A percentile compares a stretch with the other conserved stretches of the same genome.
These are phyloP conservation scores for Panorpa germanica DNA, from an alignment of 2,888 invertebrate species.

Conservation along the genomic window DNA sequence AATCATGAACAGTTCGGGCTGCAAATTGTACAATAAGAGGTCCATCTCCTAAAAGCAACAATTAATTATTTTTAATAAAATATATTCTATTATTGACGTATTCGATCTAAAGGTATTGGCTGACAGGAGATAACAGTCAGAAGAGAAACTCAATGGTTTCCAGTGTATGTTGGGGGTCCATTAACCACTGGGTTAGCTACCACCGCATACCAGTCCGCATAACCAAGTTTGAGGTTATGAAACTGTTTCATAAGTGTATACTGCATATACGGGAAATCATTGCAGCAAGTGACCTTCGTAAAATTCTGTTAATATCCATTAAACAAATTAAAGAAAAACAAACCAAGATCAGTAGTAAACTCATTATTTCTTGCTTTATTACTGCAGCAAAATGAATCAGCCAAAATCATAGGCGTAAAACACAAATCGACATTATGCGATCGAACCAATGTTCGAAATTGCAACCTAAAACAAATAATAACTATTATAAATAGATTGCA, in stretches of 20 bases:
- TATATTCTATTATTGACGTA: constrained; percentile 3
- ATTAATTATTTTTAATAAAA: constrained; percentile 2
- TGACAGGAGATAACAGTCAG: too few species aligned
- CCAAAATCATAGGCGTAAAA: constrained; percentile 94
- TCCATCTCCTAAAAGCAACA: constrained; percentile 36
- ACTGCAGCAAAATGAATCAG: constrained; percentile 83
- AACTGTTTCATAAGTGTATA: too few species aligned
- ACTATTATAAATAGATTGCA: constrained; percentile 2
- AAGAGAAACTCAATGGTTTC: too few species aligned
- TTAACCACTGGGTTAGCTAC: too few species aligned
- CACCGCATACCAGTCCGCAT: too few species aligned
- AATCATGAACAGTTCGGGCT: constrained; percentile 63
- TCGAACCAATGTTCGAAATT: constrained; percentile 56
- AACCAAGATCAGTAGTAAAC: constrained; percentile 47
- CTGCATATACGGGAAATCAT: constrained; percentile 4
- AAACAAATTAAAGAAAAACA: constrained; percentile 10
- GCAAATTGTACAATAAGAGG: constrained; percentile 93
- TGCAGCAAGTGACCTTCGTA: neutral
- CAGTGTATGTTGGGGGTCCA: too few species aligned
- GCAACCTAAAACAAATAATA: constrained; percentile 31
- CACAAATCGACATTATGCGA: constrained; percentile 75
- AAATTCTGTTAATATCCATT: constrained; percentile 1
- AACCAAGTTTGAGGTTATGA: too few species aligned
- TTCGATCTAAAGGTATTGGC: constrained; percentile 1
- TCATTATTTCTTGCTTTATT: constrained; percentile 68